Base-by-base conservation (phyloP, 2,888 invertebrate species). In the Tricholauxania praeusta region DNA sequence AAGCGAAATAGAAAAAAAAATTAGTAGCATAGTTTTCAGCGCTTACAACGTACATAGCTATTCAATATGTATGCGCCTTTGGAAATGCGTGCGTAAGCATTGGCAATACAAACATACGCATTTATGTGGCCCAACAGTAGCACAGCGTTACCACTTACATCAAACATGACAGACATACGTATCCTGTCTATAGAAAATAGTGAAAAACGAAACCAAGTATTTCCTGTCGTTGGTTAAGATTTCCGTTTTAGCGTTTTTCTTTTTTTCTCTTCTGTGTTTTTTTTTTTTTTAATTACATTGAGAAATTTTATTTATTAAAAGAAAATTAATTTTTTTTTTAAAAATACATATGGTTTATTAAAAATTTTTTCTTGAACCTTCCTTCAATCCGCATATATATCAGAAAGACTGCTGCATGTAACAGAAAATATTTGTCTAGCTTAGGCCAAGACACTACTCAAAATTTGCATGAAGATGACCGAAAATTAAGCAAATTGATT, bases 171-270 rank as follows among this genome's bases (percentile, higher is more conserved):
- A 22, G 28, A 28, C 57, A 57, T 17, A 57, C 12, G 12, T 57
- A 57, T 57, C 57, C 57, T 57, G 57, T 57, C 57, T 57, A 57
- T 57, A 19, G 4, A 39, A 39, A 39, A 39, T 10, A 39, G 39
- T 39, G 39, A 39, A 57, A 57, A 12, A 57, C 28, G 19, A 57
- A 57, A 57, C 4, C 57, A 57, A 57, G 28, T 57, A 12, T 12
- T 57, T 57, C 28, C 57, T 12, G 28, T 57, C 28, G 22, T 15
- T 22, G 57, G 1, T n/a, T 57, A 57, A 57, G 57, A 57, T 22
- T n/a, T 57, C 57, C 57, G 57, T 22, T 75, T 80, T 79, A 81
- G 78, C 79, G 76, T 77, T 77, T 77, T 74, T 76, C 75, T 75
- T 77, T 78, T n/a, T 80, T 80, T 75, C 51, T 60, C 12, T 49